Evolutionary conservation across 1,140 invertebrate species (phyloP).

Genomic region (Procambarus clarkii): DNA sequence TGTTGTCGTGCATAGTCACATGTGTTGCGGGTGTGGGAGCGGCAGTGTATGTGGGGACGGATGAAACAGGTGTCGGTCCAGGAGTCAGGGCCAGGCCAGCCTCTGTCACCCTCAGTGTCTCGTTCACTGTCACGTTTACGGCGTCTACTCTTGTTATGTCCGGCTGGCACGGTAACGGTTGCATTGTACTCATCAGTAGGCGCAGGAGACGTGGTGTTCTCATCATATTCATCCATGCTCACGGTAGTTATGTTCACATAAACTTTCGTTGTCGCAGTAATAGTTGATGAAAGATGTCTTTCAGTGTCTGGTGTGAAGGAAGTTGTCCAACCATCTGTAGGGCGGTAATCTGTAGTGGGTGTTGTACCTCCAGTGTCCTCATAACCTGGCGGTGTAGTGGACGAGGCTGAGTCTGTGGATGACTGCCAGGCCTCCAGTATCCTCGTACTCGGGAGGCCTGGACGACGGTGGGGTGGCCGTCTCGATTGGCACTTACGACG

Average conservation of each 20-base stretch:
- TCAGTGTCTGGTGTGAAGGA: not conserved
- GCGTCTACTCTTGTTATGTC: not conserved
- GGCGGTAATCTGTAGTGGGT: not conserved
- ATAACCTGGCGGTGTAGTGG: not conserved
- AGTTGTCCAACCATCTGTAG: not conserved
- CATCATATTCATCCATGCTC: not conserved
- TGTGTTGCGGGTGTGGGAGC: not conserved
- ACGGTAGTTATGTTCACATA: not conserved
- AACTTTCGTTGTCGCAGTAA: not conserved
- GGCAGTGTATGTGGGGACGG: not conserved
- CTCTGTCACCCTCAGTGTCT: not conserved
- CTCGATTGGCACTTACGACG: not conserved
- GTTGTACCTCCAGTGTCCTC: not conserved
- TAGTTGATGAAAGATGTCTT: not conserved
- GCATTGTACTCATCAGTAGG: slow-evolving; percentile 6
- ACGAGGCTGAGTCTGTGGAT: not conserved
- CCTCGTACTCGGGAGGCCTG: not conserved
- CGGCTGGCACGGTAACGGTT: slow-evolving; percentile 20
- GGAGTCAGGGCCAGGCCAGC: not conserved
- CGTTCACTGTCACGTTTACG: not conserved
- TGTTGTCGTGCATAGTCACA: not conserved
- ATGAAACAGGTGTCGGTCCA: not conserved
- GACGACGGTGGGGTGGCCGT: not conserved
- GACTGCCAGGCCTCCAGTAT: not conserved
- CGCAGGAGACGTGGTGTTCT: not conserved